Evolutionary conservation across 2,113 vertebrate genomes (phyloP).

Genomic region (Anarrhichthys ocellatus): DNA sequence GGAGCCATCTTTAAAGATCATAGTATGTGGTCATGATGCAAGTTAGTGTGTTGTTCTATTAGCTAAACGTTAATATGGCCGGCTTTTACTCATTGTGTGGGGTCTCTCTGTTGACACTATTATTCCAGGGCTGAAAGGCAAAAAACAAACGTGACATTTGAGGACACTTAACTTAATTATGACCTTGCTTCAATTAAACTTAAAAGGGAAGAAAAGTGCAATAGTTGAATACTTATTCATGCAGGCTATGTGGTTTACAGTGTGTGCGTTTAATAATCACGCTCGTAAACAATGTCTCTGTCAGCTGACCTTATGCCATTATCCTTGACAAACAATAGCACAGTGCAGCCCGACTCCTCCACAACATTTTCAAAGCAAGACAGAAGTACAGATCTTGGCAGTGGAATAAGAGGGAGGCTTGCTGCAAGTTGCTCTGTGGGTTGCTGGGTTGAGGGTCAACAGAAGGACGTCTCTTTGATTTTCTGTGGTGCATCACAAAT

Average conservation of each 20-base stretch:
- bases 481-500: constrained; percentile 14
- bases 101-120: constrained; percentile 45
- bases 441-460: constrained; percentile 45
- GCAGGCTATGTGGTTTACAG: not conserved
- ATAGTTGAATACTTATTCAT: not conserved
- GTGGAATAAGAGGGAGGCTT: constrained; percentile 44
- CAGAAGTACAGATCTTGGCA: constrained; percentile 64
- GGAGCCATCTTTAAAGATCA: not conserved
- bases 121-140: constrained; percentile 24
- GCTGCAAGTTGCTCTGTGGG: constrained; percentile 30
- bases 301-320: constrained; percentile 35
- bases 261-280: constrained; percentile 7
- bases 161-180: not conserved
- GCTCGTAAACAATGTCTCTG: constrained; percentile 29
- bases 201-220: not conserved
- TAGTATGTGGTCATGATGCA: not conserved
- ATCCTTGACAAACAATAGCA: constrained; percentile 60
- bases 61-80: not conserved
- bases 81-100: not conserved
- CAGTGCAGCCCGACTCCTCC: constrained; percentile 36
- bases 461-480: constrained; percentile 45
- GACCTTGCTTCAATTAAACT: constrained; percentile 10
- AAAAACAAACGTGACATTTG: constrained; percentile 36
- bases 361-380: constrained; percentile 50
- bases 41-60: constrained; percentile 2